Evolutionary conservation across 1,140 invertebrate genomes (phyloP).

Genomic region (Euwallacea similis): DNA sequence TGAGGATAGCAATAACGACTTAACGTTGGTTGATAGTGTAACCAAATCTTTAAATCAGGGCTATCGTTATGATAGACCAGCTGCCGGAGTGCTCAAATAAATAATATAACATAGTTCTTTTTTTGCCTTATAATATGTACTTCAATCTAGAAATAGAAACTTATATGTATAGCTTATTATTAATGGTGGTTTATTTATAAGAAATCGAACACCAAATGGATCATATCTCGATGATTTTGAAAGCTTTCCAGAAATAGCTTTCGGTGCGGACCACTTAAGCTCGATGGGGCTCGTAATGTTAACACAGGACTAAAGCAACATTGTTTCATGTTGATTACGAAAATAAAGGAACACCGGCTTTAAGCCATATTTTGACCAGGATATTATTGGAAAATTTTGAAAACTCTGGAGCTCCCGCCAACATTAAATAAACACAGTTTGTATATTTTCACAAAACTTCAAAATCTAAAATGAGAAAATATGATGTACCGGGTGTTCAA

Average conservation of each 20-base stretch:
- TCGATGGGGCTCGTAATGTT: background rate
- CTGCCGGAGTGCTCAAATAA: background rate
- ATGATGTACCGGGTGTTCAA: no score
- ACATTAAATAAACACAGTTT: no score
- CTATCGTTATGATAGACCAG: constrained; percentile 19
- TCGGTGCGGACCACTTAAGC: background rate
- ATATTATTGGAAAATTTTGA: no score
- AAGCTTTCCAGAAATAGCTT: constrained; percentile 27
- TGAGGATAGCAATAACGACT: constrained; percentile 51
- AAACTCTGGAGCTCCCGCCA: no score
- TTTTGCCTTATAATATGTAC: background rate
- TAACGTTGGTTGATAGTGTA: constrained; percentile 41
- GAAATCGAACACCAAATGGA: constrained; percentile 37
- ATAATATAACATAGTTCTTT: background rate
- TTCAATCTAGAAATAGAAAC: constrained; percentile 9
- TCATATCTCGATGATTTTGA: constrained; percentile 34
- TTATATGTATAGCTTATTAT: background rate
- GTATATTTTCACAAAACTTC: no score
- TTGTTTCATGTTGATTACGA: no score
- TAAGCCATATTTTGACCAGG: no score
- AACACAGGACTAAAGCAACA: background rate
- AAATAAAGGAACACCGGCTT: no score
- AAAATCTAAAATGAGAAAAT: no score
- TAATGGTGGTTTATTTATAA: constrained; percentile 27
- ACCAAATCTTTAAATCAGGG: background rate